Conservation (phyloP, 2,888 invertebrate genomes). For the Muschampia plurimacula region DNA sequence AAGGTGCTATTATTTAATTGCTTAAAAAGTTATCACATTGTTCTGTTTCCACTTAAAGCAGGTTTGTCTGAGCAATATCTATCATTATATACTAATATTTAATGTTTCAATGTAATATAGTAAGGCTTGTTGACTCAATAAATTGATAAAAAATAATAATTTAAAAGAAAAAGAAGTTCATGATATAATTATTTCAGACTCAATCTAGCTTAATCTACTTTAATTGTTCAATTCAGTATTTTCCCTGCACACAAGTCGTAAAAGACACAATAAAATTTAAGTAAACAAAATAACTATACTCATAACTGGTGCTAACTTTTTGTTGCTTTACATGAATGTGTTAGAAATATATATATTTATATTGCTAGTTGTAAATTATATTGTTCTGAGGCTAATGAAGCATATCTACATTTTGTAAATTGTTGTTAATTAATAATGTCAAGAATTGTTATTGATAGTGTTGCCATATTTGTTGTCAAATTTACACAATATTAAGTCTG, state of each 20-base stretch:
- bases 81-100: too few species aligned
- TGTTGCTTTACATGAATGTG: constrained; percentile 13
- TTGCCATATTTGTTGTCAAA: constrained; percentile 22
- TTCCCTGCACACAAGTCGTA: too few species aligned
- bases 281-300: neutral
- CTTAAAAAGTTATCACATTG: neutral
- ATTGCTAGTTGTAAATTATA: constrained; percentile 23
- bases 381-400: constrained; percentile 25
- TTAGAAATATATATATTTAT: constrained; percentile 22
- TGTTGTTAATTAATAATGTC: constrained; percentile 32
- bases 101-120: too few species aligned
- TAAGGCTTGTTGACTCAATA: too few species aligned
- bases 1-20: constrained; percentile 34
- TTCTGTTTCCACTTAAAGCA: neutral
- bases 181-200: neutral
- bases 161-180: too few species aligned
- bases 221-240: neutral
- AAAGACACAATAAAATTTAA: neutral
- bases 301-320: constrained; percentile 26
- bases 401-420: constrained; percentile 37
- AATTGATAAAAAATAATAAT: too few species aligned
- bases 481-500: constrained; percentile 29
- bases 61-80: too few species aligned
- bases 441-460: constrained; percentile 24
- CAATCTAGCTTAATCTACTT: neutral